Evolutionary conservation across 2,797 vertebrate species (phyloP).

Genomic region (Fundulus diaphanus): DNA sequence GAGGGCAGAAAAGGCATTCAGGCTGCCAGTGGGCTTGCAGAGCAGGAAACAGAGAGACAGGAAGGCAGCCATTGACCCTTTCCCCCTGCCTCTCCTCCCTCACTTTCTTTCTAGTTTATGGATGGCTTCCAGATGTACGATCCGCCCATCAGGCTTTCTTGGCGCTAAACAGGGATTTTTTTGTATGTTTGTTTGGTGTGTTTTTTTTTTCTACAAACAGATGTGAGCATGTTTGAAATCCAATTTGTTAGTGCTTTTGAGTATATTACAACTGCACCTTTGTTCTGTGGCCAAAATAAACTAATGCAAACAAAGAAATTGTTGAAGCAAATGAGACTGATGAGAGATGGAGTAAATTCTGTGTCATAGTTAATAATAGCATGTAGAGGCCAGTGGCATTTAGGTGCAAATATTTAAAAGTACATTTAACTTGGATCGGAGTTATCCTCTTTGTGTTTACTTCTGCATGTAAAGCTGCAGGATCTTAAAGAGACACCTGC

Average conservation of each 20-base stretch:
- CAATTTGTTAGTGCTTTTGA: slow-evolving; percentile 56
- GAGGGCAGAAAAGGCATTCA: slow-evolving; percentile 27
- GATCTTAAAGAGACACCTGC: slow-evolving; percentile 5
- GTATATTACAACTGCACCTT: slow-evolving; percentile 47
- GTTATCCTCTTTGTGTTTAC: slow-evolving; percentile 1
- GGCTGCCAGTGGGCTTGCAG: slow-evolving; percentile 43
- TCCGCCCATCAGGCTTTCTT: slow-evolving; percentile 46
- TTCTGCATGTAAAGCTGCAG: neutral
- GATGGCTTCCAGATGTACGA: slow-evolving; percentile 79
- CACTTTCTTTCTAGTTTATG: slow-evolving; percentile 49
- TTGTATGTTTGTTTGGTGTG: neutral
- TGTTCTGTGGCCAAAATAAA: slow-evolving; percentile 40
- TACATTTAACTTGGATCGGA: neutral
- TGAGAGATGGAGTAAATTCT: slow-evolving; percentile 29
- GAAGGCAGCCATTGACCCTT: slow-evolving; percentile 73
- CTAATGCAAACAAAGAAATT: slow-evolving; percentile 34
- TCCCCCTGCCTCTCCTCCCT: slow-evolving; percentile 31
- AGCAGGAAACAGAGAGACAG: slow-evolving; percentile 72
- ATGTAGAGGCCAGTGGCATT: slow-evolving; percentile 27
- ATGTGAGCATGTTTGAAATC: slow-evolving; percentile 49
- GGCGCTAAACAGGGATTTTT: slow-evolving; percentile 22
- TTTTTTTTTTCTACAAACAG: slow-evolving; percentile 40
- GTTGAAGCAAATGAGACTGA: slow-evolving; percentile 33
- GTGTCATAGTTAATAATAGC: slow-evolving; percentile 20
- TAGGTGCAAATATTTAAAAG: neutral